A percentile compares a stretch with the other conserved stretches of the same genome.
These are phyloP conservation scores for Brachionus calyciflorus DNA, from an alignment of 1,140 invertebrate genomes.

Conservation along the genomic window DNA sequence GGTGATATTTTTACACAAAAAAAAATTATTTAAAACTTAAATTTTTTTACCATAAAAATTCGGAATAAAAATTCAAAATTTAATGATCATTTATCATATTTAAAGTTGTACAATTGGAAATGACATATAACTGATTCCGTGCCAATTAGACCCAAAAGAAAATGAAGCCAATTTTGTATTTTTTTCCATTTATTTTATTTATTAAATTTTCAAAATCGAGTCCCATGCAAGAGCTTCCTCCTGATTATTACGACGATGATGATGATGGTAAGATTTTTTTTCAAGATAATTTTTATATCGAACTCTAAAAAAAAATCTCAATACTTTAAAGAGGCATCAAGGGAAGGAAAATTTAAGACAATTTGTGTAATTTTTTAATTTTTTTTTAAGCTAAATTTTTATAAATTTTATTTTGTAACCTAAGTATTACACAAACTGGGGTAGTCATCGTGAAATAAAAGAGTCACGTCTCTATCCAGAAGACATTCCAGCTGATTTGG, in stretches of 20 bases:
- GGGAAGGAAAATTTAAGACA: conserved; percentile 25
- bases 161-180: neutral
- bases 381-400: too few relatives aligned
- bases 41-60: too few relatives aligned
- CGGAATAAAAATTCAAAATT: too few relatives aligned
- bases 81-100: too few relatives aligned
- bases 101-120: too few relatives aligned
- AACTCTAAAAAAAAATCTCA: neutral
- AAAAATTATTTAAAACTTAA: too few relatives aligned
- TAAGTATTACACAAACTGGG: conserved; percentile 47
- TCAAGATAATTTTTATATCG: neutral
- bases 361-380: conserved; percentile 24
- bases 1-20: too few relatives aligned
- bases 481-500: conserved; percentile 44
- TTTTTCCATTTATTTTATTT: neutral
- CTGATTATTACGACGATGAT: conserved; percentile 7
- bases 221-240: conserved; percentile 42
- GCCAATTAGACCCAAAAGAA: neutral
- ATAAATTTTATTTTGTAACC: too few relatives aligned
- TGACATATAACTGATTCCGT: too few relatives aligned
- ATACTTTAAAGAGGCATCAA: conserved; percentile 16
- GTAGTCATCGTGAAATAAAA: conserved; percentile 35
- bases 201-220: neutral
- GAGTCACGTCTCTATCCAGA: conserved; percentile 28
- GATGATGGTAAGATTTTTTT: neutral